phyloP scores from a whole-genome alignment of 2,113 vertebrate species.

The Apodemus sylvaticus region DNA sequence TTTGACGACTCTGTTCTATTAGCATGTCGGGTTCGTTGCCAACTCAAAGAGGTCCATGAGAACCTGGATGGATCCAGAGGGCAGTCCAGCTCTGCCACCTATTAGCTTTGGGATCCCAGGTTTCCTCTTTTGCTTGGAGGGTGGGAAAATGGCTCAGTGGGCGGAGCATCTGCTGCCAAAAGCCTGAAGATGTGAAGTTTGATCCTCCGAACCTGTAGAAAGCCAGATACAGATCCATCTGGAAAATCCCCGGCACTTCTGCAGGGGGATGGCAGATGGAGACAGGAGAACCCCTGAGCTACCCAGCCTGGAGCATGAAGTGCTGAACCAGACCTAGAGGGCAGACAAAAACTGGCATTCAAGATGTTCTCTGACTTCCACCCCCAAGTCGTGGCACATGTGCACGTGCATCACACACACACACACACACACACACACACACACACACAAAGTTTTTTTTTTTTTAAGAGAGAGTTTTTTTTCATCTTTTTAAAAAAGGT shows the following conservation, averaged over 20 bases:
- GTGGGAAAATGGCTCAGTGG: neutral
- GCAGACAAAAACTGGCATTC: neutral
- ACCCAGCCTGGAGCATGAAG: neutral
- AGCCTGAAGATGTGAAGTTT: no score
- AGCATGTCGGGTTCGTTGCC: neutral
- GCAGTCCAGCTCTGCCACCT: neutral
- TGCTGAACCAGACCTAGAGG: neutral
- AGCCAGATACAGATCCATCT: neutral
- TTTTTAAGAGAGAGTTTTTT: no score
- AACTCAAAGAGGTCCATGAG: neutral
- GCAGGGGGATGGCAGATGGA: neutral
- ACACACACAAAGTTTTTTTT: no score
- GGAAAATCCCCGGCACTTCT: neutral
- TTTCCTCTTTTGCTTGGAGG: neutral
- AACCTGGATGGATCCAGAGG: neutral
- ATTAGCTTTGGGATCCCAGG: neutral
- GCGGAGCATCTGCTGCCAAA: neutral
- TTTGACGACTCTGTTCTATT: neutral
- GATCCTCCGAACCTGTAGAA: neutral
- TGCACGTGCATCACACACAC: neutral
- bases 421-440: no score
- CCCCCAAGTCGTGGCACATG: neutral
- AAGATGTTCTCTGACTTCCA: neutral
- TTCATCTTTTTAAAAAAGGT: no score
- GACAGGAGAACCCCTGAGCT: neutral